A percentile compares a stretch with the other conserved stretches of the same genome.
Evolutionary conservation across 2,888 invertebrate genomes (phyloP).

Genomic region (Agrochola lota): DNA sequence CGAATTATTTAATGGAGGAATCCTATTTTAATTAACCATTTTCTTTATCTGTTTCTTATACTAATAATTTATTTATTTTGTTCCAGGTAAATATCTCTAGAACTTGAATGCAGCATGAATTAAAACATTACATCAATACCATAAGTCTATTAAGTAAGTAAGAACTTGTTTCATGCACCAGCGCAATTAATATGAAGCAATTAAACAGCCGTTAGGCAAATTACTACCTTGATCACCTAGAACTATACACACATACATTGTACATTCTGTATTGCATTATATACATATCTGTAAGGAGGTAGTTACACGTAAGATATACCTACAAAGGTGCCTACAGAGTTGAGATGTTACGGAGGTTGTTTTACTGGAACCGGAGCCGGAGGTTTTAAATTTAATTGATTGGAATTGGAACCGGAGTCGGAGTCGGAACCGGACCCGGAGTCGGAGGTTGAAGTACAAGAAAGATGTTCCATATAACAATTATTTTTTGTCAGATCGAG

Average conservation of each 20-base stretch:
- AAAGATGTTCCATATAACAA: too few relatives aligned
- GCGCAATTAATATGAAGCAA: conserved; percentile 58
- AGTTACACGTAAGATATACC: not conserved
- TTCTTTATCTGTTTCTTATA: not conserved
- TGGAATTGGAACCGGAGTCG: too few relatives aligned
- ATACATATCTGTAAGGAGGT: conserved; percentile 8
- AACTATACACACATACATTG: conserved; percentile 41
- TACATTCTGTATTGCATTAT: conserved; percentile 39
- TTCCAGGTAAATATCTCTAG: conserved; percentile 60
- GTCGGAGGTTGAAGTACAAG: too few relatives aligned
- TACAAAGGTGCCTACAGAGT: not conserved
- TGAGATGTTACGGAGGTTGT: too few relatives aligned
- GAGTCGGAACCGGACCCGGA: too few relatives aligned
- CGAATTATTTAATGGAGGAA: not conserved
- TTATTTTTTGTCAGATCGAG: not conserved
- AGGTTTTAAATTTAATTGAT: too few relatives aligned
- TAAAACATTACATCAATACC: conserved; percentile 37
- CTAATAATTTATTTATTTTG: conserved; percentile 39
- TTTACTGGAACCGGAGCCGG: too few relatives aligned
- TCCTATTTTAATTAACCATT: not conserved
- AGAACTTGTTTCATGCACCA: conserved; percentile 49
- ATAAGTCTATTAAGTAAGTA: conserved; percentile 54
- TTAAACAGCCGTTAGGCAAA: conserved; percentile 61
- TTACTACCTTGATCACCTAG: conserved; percentile 55
- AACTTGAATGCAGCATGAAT: conserved; percentile 31